Percentiles rank a stretch among this genome's conserved stretches.
Conservation (phyloP, 1,140 invertebrate species). For the Danaus plexippus region DNA sequence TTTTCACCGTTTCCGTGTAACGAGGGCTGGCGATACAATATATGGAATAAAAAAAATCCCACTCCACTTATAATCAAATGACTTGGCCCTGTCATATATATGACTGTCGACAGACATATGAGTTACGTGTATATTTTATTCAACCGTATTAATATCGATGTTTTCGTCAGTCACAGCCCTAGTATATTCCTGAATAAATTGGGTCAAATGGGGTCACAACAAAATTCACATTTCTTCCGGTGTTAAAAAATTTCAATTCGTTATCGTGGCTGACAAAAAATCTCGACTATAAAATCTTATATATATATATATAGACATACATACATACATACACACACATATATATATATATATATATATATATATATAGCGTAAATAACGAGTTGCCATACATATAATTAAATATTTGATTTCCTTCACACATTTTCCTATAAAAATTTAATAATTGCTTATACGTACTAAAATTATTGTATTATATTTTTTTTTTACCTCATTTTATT, state of each 20-base stretch:
- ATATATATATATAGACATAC: neutral
- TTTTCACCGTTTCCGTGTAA: conserved; percentile 19
- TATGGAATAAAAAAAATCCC: neutral
- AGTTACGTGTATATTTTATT: too few relatives aligned
- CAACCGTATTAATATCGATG: too few relatives aligned
- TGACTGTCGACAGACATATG: too few relatives aligned
- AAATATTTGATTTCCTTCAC: too few relatives aligned
- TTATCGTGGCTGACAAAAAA: neutral
- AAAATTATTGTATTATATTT: too few relatives aligned
- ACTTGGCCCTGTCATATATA: too few relatives aligned
- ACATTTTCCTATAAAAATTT: too few relatives aligned
- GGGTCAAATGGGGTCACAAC: conserved; percentile 27
- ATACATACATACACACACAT: neutral
- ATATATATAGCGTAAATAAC: neutral
- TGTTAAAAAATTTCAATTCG: conserved; percentile 4
- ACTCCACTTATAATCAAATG: too few relatives aligned
- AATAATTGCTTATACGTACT: too few relatives aligned
- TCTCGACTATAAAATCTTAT: neutral
- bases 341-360: neutral
- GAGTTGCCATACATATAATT: too few relatives aligned
- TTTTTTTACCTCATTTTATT: too few relatives aligned
- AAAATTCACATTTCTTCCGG: conserved; percentile 27
- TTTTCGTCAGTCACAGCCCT: conserved; percentile 14
- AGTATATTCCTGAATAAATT: conserved; percentile 31
- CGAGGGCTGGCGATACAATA: conserved; percentile 6